Evolutionary conservation across 2,888 invertebrate species (phyloP), one percentile per base, ranked within the genome.

Genomic region (Cryptosula pallasiana): DNA sequence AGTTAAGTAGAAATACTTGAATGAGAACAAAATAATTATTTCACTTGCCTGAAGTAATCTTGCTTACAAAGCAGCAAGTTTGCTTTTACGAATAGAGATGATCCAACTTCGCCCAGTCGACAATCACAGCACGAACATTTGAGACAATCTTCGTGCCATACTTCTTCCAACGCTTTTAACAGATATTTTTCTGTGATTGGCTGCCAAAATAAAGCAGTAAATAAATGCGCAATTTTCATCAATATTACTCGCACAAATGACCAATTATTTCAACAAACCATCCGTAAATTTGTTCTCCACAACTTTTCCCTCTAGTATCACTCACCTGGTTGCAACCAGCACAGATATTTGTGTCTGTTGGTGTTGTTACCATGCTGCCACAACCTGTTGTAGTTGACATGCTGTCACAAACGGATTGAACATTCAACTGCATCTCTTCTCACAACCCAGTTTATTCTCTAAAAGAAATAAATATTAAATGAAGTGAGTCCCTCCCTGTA

Each of bases 111-210:
- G 0, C 94, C 94, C n/a, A 95, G 89, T 71, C 94, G 88, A 84
- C 94, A 94, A 86, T 94, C 93, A 83, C 95, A 95, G 86, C 94
- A 94, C 74, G 93, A 92, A 73, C 84, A 84, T 74, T 94, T 94
- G 76, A 95, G 88, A 81, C 94, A 94, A 86, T 94, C 94, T 79
- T 95, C 94, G 86, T 95, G 95, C 94, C 95, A 95, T 86, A 90
- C 92, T 83, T 93, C 88, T 83, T 94, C 94, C 86, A 94, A 87
- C 0, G 94, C 94, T 76, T 83, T 92, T 78, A 94, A 88, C 63
- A 94, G 88, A 85, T 90, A 95, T 79, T 94, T 86, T 71, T 81
- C 72, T 54, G 35, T 36, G 5, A 70, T 70, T 25, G 45, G 25
- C 70, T 63, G 20, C 5, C 9, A 45, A 45, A n/a, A n/a, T n/a